Conservation (phyloP, 2,797 vertebrate species). For the Synaphobranchus kaupii region DNA sequence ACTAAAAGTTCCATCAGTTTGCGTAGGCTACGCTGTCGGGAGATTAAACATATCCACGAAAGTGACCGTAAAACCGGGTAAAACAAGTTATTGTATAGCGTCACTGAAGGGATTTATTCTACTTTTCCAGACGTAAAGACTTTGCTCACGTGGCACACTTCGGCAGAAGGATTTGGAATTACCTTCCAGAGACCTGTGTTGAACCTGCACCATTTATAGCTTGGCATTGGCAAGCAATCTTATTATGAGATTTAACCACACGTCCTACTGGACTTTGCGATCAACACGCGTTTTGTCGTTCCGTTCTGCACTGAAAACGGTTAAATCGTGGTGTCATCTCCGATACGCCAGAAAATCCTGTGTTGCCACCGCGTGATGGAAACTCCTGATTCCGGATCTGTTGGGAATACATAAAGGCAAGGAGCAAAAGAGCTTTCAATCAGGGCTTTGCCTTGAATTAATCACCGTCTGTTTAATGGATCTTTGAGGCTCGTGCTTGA, state of each 20-base stretch:
- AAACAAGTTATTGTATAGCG: neutral
- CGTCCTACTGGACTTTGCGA: slow-evolving; percentile 67
- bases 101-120: slow-evolving; percentile 12
- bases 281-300: slow-evolving; percentile 60
- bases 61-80: neutral
- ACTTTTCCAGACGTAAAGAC: slow-evolving; percentile 22
- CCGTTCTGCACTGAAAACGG: slow-evolving; percentile 57
- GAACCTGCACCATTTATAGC: slow-evolving; percentile 75
- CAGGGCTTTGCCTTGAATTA: slow-evolving; percentile 67
- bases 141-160: slow-evolving; percentile 45
- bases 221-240: slow-evolving; percentile 74
- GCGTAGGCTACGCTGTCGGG: neutral
- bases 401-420: slow-evolving; percentile 63
- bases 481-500: slow-evolving; percentile 74
- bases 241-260: slow-evolving; percentile 78
- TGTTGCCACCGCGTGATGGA: slow-evolving; percentile 52
- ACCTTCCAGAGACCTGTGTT: slow-evolving; percentile 57
- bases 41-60: neutral
- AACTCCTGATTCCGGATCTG: slow-evolving; percentile 51
- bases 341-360: slow-evolving; percentile 55
- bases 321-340: slow-evolving; percentile 69
- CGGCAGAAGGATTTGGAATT: slow-evolving; percentile 54
- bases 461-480: slow-evolving; percentile 75
- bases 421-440: slow-evolving; percentile 60
- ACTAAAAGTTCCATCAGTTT: neutral